Base-by-base conservation (phyloP, 2,888 invertebrate genomes). In the Argyresthia albistria region DNA sequence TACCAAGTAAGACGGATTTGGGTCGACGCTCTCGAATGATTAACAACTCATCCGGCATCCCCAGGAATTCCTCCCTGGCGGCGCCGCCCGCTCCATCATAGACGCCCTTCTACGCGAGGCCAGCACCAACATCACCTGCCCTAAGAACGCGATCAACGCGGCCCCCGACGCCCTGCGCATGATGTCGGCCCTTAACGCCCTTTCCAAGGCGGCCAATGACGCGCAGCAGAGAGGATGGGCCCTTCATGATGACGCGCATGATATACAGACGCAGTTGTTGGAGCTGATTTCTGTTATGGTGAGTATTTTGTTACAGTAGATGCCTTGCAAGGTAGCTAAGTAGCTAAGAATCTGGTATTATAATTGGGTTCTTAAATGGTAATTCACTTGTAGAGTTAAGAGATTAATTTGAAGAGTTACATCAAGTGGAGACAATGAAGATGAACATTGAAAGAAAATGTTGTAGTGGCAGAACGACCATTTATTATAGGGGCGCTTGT, bases 181-280 rank as follows among this genome's bases (percentile, higher is more conserved):
- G 73, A 92, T 93, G 75, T 91, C 93, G 47, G 93, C 97, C 39
- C 93, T 97, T 60, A 91, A 92, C 58, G 93, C 97, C 58, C 80
- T 98, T 59, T 94, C 95, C 1, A 93, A 93, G 57, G 96, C 97
- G 59, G 97, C 97, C 61, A 96, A 97, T 69, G 98, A 98, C 73
- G 95, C 97, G 0, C 97, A 98, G 69, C 98, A 98, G 69, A 89
- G 98, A 54, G 97, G 96, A 61, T 98, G 98, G 98, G 95, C 96
- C 74, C 84, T 98, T 36, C 95, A 97, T 71, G 97, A 98, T 71
- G 98, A 98, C 73, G 97, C 97, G 60, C 91, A 91, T 55, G 93
- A 95, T 61, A 97, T 98, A 67, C 92, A 93, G 55, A 94, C 95
- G 56, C 95, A 96, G 73, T 89, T 98, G 54, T 90, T 92, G 53